Percentiles rank a stretch among this genome's conserved stretches.
Evolutionary conservation across 2,797 vertebrate species (phyloP).

Genomic region (Karalla daura): DNA sequence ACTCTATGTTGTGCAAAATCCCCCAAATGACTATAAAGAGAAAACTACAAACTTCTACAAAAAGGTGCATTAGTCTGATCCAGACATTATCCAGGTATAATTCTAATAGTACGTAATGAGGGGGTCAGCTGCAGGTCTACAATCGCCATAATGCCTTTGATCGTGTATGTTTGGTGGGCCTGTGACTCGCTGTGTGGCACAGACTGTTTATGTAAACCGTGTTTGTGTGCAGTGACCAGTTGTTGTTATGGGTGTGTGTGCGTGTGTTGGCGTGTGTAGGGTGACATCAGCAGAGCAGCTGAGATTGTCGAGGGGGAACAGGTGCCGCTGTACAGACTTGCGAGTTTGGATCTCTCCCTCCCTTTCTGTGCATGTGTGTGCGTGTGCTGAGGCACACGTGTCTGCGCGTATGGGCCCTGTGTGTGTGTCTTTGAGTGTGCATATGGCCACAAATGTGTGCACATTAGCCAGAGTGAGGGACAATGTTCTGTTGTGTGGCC

Average conservation of each 20-base stretch:
- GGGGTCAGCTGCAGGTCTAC: neutral
- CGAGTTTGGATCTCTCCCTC: constrained; percentile 37
- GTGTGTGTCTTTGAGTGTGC: constrained; percentile 52
- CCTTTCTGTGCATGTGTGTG: no score
- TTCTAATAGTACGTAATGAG: constrained; percentile 1
- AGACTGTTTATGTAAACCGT: constrained; percentile 20
- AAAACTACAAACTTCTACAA: no score
- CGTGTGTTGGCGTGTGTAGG: constrained; percentile 30
- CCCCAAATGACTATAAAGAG: no score
- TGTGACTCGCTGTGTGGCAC: neutral
- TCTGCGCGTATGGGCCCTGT: constrained; percentile 34
- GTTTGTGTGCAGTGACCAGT: constrained; percentile 24
- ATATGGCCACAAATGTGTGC: constrained; percentile 71
- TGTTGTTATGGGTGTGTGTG: constrained; percentile 22
- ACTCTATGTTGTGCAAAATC: no score
- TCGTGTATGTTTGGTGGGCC: neutral
- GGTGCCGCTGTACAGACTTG: constrained; percentile 68
- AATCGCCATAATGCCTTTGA: neutral
- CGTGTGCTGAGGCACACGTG: constrained; percentile 54
- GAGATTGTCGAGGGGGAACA: constrained; percentile 62
- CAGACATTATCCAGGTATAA: no score
- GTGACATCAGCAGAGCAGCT: constrained; percentile 70
- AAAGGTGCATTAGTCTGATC: no score
- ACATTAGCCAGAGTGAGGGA: constrained; percentile 38
- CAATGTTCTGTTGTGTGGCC: constrained; percentile 73